Conservation (phyloP, 2,113 vertebrate species). For the Petrocephalus zakoni region DNA sequence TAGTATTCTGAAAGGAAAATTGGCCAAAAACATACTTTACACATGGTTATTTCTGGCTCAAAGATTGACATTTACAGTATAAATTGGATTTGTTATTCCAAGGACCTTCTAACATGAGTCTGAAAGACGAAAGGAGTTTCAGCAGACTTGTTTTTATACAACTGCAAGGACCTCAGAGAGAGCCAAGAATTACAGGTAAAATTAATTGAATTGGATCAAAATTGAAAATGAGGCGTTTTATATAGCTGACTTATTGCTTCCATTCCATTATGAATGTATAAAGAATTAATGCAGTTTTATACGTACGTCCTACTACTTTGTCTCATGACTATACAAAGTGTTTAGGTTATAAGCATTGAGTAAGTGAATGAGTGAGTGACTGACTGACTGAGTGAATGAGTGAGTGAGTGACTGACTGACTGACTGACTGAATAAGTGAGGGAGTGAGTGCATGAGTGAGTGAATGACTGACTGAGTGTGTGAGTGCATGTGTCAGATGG, state of each 20-base stretch:
- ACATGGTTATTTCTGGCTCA: background rate
- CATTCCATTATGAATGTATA: background rate
- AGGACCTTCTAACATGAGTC: background rate
- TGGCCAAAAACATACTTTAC: conserved; percentile 3
- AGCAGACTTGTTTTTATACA: background rate
- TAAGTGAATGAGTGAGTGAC: background rate
- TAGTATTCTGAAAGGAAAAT: background rate
- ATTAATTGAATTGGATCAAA: conserved; percentile 6
- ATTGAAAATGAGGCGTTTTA: conserved; percentile 2
- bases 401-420: background rate
- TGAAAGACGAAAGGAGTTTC: background rate
- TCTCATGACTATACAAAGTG: background rate
- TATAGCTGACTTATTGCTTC: background rate
- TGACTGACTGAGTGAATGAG: background rate
- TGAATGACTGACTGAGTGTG: too few species aligned
- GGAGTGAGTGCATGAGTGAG: too few species aligned
- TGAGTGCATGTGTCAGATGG: too few species aligned
- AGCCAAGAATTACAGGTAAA: background rate
- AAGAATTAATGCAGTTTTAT: background rate
- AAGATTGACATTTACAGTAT: conserved; percentile 11
- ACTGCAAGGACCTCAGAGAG: background rate
- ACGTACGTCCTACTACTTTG: background rate
- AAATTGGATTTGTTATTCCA: conserved; percentile 7
- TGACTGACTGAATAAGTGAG: background rate
- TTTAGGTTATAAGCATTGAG: background rate